phyloP scores from a whole-genome alignment of 2,888 invertebrate genomes.

The Dasypogon diadema region DNA sequence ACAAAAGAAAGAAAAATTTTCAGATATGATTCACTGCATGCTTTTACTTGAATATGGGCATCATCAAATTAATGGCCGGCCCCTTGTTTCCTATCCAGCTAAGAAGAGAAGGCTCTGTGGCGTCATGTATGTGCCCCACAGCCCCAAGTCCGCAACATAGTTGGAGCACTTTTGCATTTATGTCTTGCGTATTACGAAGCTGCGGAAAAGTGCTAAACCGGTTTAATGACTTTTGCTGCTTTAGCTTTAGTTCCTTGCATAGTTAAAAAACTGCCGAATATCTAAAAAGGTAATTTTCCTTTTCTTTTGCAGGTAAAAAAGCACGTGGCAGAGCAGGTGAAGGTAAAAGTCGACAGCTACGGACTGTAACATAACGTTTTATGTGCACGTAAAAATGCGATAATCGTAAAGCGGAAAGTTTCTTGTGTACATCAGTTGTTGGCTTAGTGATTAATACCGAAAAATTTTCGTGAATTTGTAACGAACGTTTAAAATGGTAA shows the following conservation, averaged over 20 bases:
- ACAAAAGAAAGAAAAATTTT: too few species aligned
- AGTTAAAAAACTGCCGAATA: neutral
- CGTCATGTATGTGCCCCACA: neutral
- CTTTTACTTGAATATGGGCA: too few species aligned
- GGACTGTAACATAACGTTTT: neutral
- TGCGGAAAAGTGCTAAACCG: constrained; percentile 20
- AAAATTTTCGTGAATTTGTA: neutral
- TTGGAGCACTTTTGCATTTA: neutral
- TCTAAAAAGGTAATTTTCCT: neutral
- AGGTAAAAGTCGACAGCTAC: neutral
- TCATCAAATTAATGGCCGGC: too few species aligned
- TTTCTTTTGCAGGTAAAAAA: neutral
- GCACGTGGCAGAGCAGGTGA: neutral
- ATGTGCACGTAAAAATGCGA: neutral
- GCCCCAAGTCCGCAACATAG: neutral
- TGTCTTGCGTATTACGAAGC: neutral
- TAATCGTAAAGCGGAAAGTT: neutral
- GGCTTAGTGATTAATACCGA: neutral
- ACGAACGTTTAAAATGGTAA: neutral
- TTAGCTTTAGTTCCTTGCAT: neutral
- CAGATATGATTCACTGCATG: too few species aligned
- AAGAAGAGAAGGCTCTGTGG: too few species aligned
- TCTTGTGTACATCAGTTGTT: neutral
- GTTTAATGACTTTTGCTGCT: neutral
- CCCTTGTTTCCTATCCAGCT: too few species aligned